phyloP scores from a whole-genome alignment of 1,140 invertebrate species.

The Drosophila tani region DNA sequence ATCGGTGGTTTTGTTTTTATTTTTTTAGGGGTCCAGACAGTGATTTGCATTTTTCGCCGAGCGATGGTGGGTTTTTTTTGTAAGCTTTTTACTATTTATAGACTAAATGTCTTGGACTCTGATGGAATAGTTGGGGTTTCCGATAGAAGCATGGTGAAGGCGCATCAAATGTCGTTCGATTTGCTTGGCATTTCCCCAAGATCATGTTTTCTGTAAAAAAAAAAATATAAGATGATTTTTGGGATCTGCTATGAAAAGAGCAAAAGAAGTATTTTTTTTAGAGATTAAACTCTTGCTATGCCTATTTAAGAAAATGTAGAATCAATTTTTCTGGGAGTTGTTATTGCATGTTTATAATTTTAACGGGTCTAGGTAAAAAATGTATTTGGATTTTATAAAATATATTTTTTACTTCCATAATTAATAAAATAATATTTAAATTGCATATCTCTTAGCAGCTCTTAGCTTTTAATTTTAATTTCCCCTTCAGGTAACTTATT shows the following conservation, averaged over 20 bases:
- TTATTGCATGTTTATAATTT: too few relatives aligned
- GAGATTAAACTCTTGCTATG: neutral
- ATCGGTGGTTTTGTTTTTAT: slow-evolving; percentile 10
- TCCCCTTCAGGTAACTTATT: neutral
- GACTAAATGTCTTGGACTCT: slow-evolving; percentile 60
- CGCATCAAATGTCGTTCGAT: slow-evolving; percentile 56
- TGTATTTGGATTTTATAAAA: too few relatives aligned
- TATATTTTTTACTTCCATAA: too few relatives aligned
- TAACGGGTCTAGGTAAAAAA: too few relatives aligned
- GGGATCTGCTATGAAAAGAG: neutral
- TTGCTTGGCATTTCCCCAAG: slow-evolving; percentile 43
- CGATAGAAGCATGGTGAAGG: slow-evolving; percentile 24
- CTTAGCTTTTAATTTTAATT: too few relatives aligned
- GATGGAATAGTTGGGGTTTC: slow-evolving; percentile 28
- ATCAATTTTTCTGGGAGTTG: too few relatives aligned
- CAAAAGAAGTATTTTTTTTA: neutral
- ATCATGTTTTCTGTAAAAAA: slow-evolving; percentile 3
- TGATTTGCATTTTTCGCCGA: slow-evolving; percentile 71
- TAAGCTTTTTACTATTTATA: slow-evolving; percentile 57
- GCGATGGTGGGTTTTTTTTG: slow-evolving; percentile 27
- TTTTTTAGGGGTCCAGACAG: slow-evolving; percentile 49
- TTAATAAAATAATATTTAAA: too few relatives aligned
- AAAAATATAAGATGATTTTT: neutral
- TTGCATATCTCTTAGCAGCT: too few relatives aligned
- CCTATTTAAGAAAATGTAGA: neutral